Base-by-base conservation (phyloP, 2,888 invertebrate genomes). In the Microctonus brassicae region DNA sequence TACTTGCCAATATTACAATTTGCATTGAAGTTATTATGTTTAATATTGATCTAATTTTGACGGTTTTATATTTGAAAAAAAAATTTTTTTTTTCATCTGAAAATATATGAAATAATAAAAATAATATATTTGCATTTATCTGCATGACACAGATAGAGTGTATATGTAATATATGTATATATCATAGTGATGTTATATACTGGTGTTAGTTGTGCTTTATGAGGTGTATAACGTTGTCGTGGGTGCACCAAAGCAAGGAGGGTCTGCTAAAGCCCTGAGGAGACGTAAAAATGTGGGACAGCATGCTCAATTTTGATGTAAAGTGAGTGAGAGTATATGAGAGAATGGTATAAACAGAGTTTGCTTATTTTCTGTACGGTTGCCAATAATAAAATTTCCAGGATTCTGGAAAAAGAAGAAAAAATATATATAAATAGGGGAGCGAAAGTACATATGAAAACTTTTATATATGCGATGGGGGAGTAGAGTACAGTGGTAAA, bases 231-330 rank as follows among this genome's bases (percentile, higher is more conserved):
- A 86, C 83, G 83, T 81, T 17, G 7, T 17, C 17, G 7, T 20
- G 17, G 47, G 47, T 17, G 47, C 47, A 80, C 79, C 79, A 7
- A 80, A 79, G 79, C 72, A 76, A 68, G 66, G 77, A 76, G 76
- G 73, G 78, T 76, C 75, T 7, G 9, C 6, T 80, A 83, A 81
- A 79, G 70, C 86, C 86, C 86, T 82, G 77, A 85, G 86, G 86
- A 87, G 83, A 85, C 85, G 86, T 86, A 86, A 86, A 86, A 85
- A 47, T 47, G 78, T 78, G 76, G 74, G 74, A 76, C 79, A 79
- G 75, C 79, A 78, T 81, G 80, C 81, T 80, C 80, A 83, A 77
- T 81, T 82, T 81, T 79, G 53, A 29, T 60, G 47, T 11, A 6
- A 26, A 60, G 58, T 33, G 60, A 61, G 65, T 61, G 57, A 69